Evolutionary conservation across 2,888 invertebrate species (phyloP).

Genomic region (Pinctada fucata): DNA sequence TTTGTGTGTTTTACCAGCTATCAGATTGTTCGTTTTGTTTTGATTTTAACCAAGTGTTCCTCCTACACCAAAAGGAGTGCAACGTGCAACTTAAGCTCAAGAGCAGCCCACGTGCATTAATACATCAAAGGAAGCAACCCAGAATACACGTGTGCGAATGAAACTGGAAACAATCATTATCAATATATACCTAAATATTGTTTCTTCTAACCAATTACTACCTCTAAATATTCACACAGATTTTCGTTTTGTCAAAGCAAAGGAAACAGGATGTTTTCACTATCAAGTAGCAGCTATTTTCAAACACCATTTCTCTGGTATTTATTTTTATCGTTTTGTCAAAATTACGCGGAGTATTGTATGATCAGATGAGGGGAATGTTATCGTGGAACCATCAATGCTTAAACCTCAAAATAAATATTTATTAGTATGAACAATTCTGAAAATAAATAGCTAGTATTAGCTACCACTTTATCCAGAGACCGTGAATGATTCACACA

Average conservation of each 20-base stretch:
- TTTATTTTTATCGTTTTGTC: not conserved
- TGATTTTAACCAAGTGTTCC: too few species aligned
- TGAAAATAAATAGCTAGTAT: not conserved
- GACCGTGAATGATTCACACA: too few species aligned
- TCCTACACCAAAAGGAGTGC: too few species aligned
- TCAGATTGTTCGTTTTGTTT: too few species aligned
- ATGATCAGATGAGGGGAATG: not conserved
- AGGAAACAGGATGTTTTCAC: slow-evolving; percentile 1
- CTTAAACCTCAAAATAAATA: not conserved
- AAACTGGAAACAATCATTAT: not conserved
- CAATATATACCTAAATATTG: not conserved
- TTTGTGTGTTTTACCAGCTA: too few species aligned
- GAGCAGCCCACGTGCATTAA: not conserved
- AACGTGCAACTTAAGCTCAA: not conserved
- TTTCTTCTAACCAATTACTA: not conserved
- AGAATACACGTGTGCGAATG: not conserved
- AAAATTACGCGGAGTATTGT: not conserved
- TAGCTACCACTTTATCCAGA: not conserved
- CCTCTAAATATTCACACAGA: slow-evolving; percentile 1
- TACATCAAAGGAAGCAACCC: not conserved
- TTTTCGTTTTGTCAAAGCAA: not conserved
- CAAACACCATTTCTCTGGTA: not conserved
- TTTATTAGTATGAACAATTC: not conserved
- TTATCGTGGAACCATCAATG: not conserved
- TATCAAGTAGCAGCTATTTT: not conserved